These are phyloP conservation scores for Pycnomerus fuliginosus DNA, from an alignment of 2,888 invertebrate species.

Conservation along the genomic window DNA sequence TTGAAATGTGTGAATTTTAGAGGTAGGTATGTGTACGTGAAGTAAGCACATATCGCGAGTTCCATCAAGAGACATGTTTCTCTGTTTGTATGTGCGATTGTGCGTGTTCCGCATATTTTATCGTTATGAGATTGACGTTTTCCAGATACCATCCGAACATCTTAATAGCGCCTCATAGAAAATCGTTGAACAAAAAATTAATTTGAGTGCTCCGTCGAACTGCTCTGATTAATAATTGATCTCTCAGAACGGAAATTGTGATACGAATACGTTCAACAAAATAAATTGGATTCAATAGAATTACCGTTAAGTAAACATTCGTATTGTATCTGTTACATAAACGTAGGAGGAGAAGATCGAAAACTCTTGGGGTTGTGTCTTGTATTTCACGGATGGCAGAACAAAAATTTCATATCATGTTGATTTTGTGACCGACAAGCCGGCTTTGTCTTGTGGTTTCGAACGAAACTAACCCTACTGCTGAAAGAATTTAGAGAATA, in stretches of 20 bases:
- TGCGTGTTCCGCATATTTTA: slow-evolving; percentile 18
- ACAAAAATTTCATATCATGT: slow-evolving; percentile 51
- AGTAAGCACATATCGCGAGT: slow-evolving; percentile 34
- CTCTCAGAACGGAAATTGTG: too few species aligned
- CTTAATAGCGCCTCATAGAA: slow-evolving; percentile 11
- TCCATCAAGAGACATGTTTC: slow-evolving; percentile 32
- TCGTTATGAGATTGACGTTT: slow-evolving; percentile 16
- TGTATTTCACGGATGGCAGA: slow-evolving; percentile 45
- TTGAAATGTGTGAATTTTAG: slow-evolving; percentile 23
- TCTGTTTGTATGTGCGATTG: slow-evolving; percentile 28
- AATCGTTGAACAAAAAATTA: too few species aligned
- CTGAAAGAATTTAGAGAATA: slow-evolving; percentile 28
- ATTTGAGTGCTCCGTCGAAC: too few species aligned
- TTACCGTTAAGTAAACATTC: slow-evolving; percentile 15
- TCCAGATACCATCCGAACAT: slow-evolving; percentile 6
- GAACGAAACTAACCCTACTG: slow-evolving; percentile 31
- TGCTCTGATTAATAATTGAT: too few species aligned
- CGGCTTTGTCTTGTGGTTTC: slow-evolving; percentile 36
- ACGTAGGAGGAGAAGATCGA: slow-evolving; percentile 18
- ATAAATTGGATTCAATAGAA: too few species aligned
- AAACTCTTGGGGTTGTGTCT: slow-evolving; percentile 31
- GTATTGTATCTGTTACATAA: slow-evolving; percentile 13
- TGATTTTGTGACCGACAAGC: slow-evolving; percentile 44
- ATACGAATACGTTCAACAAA: too few species aligned
- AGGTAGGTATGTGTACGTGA: slow-evolving; percentile 28